Evolutionary conservation across 2,888 invertebrate genomes (phyloP).

Genomic region (Eilema depressum): DNA sequence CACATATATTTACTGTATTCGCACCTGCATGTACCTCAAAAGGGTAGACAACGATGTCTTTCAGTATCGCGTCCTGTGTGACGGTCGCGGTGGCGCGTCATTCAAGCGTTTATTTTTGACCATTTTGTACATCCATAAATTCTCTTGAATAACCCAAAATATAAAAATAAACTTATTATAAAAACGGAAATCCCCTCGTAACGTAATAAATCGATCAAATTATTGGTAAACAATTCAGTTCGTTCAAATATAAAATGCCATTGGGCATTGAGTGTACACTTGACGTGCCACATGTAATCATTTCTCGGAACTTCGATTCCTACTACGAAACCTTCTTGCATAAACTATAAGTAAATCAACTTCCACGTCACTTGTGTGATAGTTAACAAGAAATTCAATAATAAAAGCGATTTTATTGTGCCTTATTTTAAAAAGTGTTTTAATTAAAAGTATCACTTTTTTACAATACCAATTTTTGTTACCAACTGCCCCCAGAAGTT

Average conservation of each 20-base stretch:
- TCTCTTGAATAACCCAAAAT: background rate
- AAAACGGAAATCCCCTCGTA: background rate
- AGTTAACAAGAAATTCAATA: slow-evolving; percentile 6
- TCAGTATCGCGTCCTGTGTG: too few species aligned
- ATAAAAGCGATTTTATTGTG: background rate
- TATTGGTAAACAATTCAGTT: slow-evolving; percentile 16
- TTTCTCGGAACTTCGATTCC: slow-evolving; percentile 32
- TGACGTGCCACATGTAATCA: slow-evolving; percentile 16
- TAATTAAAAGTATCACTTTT: too few species aligned
- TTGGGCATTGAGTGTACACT: background rate
- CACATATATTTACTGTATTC: too few species aligned
- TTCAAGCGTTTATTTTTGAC: too few species aligned
- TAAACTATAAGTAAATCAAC: slow-evolving; percentile 4
- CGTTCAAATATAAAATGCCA: slow-evolving; percentile 8
- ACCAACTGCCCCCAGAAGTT: too few species aligned
- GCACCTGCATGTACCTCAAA: too few species aligned
- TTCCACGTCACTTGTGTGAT: background rate
- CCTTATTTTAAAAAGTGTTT: background rate
- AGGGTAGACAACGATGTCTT: too few species aligned
- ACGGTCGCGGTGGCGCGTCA: too few species aligned
- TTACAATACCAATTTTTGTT: too few species aligned
- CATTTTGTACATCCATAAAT: background rate
- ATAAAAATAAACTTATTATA: background rate
- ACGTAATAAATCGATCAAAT: slow-evolving; percentile 9
- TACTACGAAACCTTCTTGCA: slow-evolving; percentile 2